These are phyloP conservation scores for Actinemys pallida DNA, from an alignment of 2,113 vertebrate species.

Conservation along the genomic window DNA sequence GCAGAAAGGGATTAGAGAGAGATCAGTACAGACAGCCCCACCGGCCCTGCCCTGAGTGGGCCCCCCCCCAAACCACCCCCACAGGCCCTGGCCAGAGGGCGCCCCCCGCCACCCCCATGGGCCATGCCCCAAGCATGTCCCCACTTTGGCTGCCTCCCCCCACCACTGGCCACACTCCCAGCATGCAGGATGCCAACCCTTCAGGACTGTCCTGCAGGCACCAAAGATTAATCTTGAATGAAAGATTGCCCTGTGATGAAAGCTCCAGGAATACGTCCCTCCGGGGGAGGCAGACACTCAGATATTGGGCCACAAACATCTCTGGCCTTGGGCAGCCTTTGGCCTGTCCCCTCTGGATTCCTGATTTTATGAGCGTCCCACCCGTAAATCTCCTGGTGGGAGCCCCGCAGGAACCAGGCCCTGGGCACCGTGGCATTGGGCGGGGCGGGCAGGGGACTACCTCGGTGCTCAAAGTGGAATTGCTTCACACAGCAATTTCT, in stretches of 20 bases:
- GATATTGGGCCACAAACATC: background rate
- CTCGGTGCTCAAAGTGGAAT: background rate
- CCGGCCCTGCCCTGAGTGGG: too few species aligned
- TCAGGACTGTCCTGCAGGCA: background rate
- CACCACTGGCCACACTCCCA: background rate
- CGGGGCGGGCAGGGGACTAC: background rate
- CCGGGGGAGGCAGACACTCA: too few species aligned
- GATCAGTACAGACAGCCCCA: background rate
- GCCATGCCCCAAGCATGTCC: too few species aligned
- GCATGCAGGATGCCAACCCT: background rate
- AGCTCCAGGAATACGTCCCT: background rate
- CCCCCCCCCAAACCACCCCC: too few species aligned
- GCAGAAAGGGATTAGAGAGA: background rate
- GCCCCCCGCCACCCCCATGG: too few species aligned
- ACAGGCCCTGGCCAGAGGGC: too few species aligned
- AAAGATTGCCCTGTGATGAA: background rate
- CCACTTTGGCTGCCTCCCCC: too few species aligned
- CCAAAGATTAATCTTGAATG: background rate
- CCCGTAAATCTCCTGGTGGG: background rate
- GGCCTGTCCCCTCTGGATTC: background rate
- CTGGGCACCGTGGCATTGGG: too few species aligned
- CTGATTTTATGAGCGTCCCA: accelerated
- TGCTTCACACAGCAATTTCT: background rate
- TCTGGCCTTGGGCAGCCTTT: background rate
- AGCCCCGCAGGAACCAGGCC: background rate